phyloP scores from a whole-genome alignment of 2,888 invertebrate genomes.

The Schrankia costaestrigalis region DNA sequence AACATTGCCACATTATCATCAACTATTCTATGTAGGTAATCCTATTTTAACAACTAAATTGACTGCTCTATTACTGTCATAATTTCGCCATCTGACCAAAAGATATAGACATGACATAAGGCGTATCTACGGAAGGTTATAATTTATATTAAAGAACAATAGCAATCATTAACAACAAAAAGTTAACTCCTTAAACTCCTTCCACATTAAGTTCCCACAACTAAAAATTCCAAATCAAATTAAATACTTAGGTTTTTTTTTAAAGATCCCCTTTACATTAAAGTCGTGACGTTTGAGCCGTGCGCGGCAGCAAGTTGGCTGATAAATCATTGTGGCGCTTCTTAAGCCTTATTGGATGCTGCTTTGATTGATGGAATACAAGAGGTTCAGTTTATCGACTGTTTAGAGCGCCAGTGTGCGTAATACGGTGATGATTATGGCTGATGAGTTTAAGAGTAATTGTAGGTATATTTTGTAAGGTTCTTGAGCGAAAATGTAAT shows the following conservation, averaged over 20 bases:
- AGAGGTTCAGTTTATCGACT: constrained; percentile 31
- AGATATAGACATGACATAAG: too few relatives aligned
- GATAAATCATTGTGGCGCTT: constrained; percentile 76
- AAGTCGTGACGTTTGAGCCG: constrained; percentile 45
- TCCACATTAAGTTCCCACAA: constrained; percentile 31
- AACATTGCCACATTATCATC: too few relatives aligned
- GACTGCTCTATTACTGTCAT: too few relatives aligned
- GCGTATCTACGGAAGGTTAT: too few relatives aligned
- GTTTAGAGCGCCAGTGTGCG: constrained; percentile 28
- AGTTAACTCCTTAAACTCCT: too few relatives aligned
- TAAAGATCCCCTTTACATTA: constrained; percentile 17
- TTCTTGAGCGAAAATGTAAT: background rate
- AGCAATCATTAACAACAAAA: background rate
- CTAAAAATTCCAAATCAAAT: constrained; percentile 22
- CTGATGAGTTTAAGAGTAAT: constrained; percentile 15
- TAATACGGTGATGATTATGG: constrained; percentile 29
- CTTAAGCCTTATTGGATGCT: constrained; percentile 64
- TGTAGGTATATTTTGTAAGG: too few relatives aligned
- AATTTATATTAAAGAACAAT: too few relatives aligned
- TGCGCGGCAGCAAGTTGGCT: constrained; percentile 34
- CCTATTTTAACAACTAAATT: too few relatives aligned
- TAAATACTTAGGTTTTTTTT: constrained; percentile 20
- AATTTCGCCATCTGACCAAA: too few relatives aligned
- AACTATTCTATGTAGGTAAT: too few relatives aligned
- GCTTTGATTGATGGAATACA: constrained; percentile 61